These are phyloP conservation scores for Stichopus horrens DNA, from an alignment of 53 echinoderm and acorn worm genomes.

Conservation along the genomic window DNA sequence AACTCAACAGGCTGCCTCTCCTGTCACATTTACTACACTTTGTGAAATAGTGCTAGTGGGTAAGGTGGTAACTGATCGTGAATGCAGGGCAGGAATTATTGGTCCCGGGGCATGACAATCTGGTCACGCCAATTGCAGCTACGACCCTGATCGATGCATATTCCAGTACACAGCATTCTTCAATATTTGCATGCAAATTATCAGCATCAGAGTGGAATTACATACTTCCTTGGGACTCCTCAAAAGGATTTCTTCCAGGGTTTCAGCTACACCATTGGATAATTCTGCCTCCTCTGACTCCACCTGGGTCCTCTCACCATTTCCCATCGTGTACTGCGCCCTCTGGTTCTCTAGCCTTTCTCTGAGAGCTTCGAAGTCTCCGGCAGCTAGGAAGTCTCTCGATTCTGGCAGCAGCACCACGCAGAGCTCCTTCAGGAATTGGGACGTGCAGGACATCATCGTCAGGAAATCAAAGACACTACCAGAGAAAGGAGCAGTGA, in stretches of 20 bases:
- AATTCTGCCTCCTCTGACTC: conserved; percentile 38
- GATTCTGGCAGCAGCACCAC: conserved; percentile 41
- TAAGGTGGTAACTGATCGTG: too few relatives aligned
- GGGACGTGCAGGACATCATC: conserved; percentile 40
- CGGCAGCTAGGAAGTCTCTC: conserved; percentile 7
- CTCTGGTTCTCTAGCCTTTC: neutral
- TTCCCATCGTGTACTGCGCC: conserved; percentile 24
- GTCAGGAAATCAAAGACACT: conserved; percentile 48
- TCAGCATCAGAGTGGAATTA: neutral
- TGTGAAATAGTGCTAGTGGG: too few relatives aligned
- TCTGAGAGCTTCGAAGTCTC: conserved; percentile 26
- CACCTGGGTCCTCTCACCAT: neutral
- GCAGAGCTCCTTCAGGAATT: conserved; percentile 48
- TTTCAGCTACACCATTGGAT: conserved; percentile 34
- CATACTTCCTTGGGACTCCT: conserved; percentile 32
- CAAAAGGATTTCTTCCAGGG: conserved; percentile 35
- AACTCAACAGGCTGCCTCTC: too few relatives aligned
- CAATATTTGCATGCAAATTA: neutral
- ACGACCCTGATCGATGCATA: neutral
- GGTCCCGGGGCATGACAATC: too few relatives aligned
- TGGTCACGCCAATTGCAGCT: neutral
- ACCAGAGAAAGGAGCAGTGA: conserved; percentile 37
- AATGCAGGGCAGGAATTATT: too few relatives aligned
- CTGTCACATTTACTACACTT: too few relatives aligned
- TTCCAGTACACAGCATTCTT: neutral